Conservation (phyloP, 2,888 invertebrate genomes). For the Cataglyphis altisquamis region DNA sequence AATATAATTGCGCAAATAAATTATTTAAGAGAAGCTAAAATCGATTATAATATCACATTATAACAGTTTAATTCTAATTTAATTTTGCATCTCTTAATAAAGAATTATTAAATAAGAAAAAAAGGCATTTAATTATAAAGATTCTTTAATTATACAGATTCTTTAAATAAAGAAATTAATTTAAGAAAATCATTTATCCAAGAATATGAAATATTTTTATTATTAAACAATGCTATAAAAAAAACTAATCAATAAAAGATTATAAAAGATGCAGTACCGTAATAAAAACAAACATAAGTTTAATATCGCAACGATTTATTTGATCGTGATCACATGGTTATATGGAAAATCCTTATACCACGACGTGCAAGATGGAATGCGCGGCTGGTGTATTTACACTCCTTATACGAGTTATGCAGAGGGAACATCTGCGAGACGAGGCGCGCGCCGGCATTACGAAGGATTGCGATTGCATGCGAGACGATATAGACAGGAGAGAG, state of each 20-base stretch:
- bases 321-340: slow-evolving; percentile 37
- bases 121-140: background rate
- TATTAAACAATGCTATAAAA: background rate
- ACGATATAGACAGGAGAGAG: slow-evolving; percentile 45
- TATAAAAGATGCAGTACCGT: background rate
- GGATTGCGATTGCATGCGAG: slow-evolving; percentile 49
- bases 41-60: background rate
- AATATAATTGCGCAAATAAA: slow-evolving; percentile 34
- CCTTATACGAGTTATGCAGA: slow-evolving; percentile 13
- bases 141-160: background rate
- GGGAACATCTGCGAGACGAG: slow-evolving; percentile 43
- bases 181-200: background rate
- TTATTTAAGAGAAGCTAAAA: slow-evolving; percentile 16
- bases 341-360: slow-evolving; percentile 10
- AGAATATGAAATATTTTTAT: background rate
- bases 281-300: slow-evolving; percentile 1
- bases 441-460: slow-evolving; percentile 30
- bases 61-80: slow-evolving; percentile 5
- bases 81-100: background rate
- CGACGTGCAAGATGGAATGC: slow-evolving; percentile 8
- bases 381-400: slow-evolving; percentile 43
- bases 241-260: background rate
- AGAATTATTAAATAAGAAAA: background rate
- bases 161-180: background rate
- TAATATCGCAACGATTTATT: slow-evolving; percentile 21